Percentiles rank a stretch among this genome's conserved stretches.
Conservation (phyloP, 1,140 invertebrate species). For the Cydia pomonella region DNA sequence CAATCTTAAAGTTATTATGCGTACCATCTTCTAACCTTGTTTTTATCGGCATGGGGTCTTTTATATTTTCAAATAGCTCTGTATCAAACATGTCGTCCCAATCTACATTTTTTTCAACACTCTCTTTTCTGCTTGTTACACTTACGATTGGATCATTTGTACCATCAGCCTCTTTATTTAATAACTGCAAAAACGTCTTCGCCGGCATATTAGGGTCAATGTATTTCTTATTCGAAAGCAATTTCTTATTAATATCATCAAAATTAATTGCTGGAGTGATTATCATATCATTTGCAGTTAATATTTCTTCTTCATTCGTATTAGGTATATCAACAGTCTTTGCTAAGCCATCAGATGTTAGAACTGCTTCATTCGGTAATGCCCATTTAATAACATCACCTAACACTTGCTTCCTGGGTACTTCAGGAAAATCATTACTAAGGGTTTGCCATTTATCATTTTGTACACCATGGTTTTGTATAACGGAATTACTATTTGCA, state of each 20-base stretch:
- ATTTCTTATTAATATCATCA: not conserved
- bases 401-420: not conserved
- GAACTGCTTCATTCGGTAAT: not conserved
- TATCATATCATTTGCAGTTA: conserved; percentile 24
- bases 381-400: not conserved
- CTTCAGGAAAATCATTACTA: not conserved
- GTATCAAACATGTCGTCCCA: conserved; percentile 64
- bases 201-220: not conserved
- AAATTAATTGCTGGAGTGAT: conserved; percentile 3
- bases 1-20: not conserved
- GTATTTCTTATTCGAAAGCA: conserved; percentile 6
- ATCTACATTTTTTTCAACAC: not conserved
- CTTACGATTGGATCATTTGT: not conserved
- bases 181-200: not conserved
- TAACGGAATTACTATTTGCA: not conserved
- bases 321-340: not conserved
- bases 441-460: not conserved
- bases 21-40: not conserved
- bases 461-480: not conserved
- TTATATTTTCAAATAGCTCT: conserved; percentile 45
- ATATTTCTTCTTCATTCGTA: not conserved
- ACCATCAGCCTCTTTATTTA: not conserved
- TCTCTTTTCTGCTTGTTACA: conserved; percentile 34
- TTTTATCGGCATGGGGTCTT: not conserved
- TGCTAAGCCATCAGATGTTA: not conserved